Percentiles rank a stretch among this genome's conserved stretches.
Conservation (phyloP, 2,888 invertebrate genomes). For the Nymphalis polychloros region DNA sequence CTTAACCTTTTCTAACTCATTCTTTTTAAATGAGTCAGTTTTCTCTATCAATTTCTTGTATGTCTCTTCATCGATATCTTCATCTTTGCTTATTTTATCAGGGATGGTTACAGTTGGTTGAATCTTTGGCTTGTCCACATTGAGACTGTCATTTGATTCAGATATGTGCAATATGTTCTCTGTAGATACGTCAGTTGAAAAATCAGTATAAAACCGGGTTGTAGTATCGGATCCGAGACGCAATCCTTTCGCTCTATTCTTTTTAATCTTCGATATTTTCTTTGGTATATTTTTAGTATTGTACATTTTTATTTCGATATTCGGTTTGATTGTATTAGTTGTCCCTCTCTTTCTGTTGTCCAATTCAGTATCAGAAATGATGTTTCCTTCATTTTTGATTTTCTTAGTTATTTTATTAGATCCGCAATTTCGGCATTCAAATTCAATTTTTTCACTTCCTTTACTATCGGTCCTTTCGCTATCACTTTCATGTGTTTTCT, state of each 20-base stretch:
- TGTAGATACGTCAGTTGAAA: constrained; percentile 83
- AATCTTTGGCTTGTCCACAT: constrained; percentile 64
- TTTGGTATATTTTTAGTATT: constrained; percentile 86
- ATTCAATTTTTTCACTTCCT: constrained; percentile 73
- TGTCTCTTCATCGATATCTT: constrained; percentile 74
- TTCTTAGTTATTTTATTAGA: constrained; percentile 71
- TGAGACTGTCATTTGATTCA: constrained; percentile 84
- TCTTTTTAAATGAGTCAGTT: constrained; percentile 80
- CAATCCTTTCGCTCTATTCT: constrained; percentile 82
- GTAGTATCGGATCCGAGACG: constrained; percentile 76
- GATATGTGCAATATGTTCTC: constrained; percentile 84
- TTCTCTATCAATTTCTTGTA: constrained; percentile 76
- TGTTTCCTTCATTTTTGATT: constrained; percentile 54
- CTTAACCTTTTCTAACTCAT: constrained; percentile 76
- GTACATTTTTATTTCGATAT: constrained; percentile 83
- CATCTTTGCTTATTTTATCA: constrained; percentile 67
- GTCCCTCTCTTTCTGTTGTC: constrained; percentile 55
- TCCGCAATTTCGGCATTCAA: constrained; percentile 75
- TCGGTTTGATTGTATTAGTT: constrained; percentile 52
- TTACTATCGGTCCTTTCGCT: constrained; percentile 60
- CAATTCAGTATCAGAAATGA: constrained; percentile 67
- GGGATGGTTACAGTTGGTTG: constrained; percentile 48
- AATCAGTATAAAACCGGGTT: constrained; percentile 86
- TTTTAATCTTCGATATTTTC: constrained; percentile 86
- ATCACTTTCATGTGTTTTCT: constrained; percentile 67